Percentiles rank a stretch among this genome's conserved stretches.
These are phyloP conservation scores for Thecocarcelia acutangulata DNA, from an alignment of 2,888 invertebrate species.

Conservation along the genomic window DNA sequence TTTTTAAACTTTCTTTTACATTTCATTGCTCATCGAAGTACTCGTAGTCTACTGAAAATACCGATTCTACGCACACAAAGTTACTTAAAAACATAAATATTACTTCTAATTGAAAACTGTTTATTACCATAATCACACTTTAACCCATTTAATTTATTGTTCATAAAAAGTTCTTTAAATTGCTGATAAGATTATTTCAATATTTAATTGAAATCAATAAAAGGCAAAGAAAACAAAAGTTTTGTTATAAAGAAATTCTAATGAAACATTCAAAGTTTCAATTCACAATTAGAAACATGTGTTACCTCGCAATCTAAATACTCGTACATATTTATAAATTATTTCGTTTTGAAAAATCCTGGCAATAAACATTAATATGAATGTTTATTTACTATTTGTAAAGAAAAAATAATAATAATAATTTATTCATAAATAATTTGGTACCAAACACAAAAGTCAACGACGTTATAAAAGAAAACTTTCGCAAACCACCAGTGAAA, in stretches of 20 bases:
- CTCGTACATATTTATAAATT: not conserved
- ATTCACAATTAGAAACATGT: constrained; percentile 32
- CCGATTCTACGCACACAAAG: no score
- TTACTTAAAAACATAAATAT: no score
- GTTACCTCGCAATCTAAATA: constrained; percentile 1
- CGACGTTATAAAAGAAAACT: constrained; percentile 28
- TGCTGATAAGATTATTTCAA: constrained; percentile 3
- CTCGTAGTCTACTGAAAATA: no score
- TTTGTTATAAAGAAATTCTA: constrained; percentile 5
- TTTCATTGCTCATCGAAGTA: no score
- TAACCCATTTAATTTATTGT: not conserved
- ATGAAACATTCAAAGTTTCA: not conserved
- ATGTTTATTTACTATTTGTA: constrained; percentile 26
- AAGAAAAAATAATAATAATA: not conserved
- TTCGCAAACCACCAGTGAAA: constrained; percentile 37
- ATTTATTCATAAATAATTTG: constrained; percentile 49
- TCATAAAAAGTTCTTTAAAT: not conserved
- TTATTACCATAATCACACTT: not conserved
- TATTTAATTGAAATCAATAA: no score
- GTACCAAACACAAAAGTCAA: constrained; percentile 28
- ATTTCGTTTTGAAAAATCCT: not conserved
- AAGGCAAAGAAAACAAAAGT: no score
- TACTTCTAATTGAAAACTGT: no score
- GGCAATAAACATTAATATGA: constrained; percentile 20
- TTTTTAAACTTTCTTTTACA: no score